phyloP scores from a whole-genome alignment of 2,797 vertebrate species.

The Sitta carolinensis region DNA sequence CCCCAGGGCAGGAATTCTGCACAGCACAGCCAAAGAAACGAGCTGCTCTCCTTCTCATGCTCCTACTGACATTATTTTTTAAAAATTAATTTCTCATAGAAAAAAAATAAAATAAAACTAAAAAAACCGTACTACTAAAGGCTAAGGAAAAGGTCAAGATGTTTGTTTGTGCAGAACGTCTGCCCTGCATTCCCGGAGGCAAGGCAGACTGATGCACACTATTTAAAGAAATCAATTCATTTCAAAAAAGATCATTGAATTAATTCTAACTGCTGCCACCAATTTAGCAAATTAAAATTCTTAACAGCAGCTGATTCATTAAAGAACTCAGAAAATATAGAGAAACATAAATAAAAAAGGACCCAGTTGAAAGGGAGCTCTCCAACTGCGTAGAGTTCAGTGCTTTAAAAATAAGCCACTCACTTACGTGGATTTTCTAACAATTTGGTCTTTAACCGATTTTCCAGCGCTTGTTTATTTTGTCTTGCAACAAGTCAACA shows the following conservation, averaged over 20 bases:
- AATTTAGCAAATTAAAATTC: slow-evolving; percentile 67
- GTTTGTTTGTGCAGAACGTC: slow-evolving; percentile 65
- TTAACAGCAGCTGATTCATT: slow-evolving; percentile 59
- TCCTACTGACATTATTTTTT: background rate
- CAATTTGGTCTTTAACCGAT: background rate
- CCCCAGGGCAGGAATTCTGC: slow-evolving; percentile 3
- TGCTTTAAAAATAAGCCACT: background rate
- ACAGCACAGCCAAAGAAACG: background rate
- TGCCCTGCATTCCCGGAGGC: slow-evolving; percentile 46
- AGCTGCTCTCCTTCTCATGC: background rate
- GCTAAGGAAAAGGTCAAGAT: slow-evolving; percentile 72
- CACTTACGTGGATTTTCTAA: background rate
- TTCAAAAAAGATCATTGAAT: slow-evolving; percentile 64
- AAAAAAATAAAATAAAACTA: background rate
- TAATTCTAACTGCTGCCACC: slow-evolving; percentile 47
- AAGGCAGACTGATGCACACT: slow-evolving; percentile 54
- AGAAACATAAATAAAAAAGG: slow-evolving; percentile 59
- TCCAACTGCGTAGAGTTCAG: background rate
- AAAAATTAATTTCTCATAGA: slow-evolving; percentile 14
- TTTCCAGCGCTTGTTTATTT: slow-evolving; percentile 15
- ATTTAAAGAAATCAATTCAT: slow-evolving; percentile 71
- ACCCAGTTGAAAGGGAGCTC: slow-evolving; percentile 20
- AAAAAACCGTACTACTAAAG: slow-evolving; percentile 57
- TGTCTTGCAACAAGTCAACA: background rate
- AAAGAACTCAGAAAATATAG: slow-evolving; percentile 51